Conservation (phyloP, 1,140 invertebrate genomes). For the Drosophila biarmipes region DNA sequence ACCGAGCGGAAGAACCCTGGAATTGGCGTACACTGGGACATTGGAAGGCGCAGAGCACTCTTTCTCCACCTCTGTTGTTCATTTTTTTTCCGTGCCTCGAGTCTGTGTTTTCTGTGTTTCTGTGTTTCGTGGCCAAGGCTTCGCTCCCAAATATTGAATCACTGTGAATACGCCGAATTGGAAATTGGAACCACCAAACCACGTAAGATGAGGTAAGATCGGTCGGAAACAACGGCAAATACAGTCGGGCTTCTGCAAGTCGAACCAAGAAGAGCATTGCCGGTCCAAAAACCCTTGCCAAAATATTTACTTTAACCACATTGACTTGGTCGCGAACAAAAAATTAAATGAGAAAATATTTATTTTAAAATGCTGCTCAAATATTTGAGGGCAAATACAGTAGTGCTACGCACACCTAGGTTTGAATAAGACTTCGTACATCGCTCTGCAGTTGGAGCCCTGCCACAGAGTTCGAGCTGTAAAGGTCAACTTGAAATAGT, state of each 20-base stretch:
- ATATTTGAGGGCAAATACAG: no score
- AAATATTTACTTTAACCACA: no score
- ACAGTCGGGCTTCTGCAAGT: neutral
- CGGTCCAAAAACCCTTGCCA: rapidly evolving
- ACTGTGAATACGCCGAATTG: slow-evolving; percentile 15
- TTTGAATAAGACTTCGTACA: no score
- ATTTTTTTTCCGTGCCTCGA: slow-evolving; percentile 16
- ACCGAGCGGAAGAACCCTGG: slow-evolving; percentile 2
- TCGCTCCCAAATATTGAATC: neutral
- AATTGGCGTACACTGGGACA: neutral
- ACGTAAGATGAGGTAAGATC: slow-evolving; percentile 39
- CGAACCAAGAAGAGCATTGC: no score
- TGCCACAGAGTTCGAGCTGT: neutral
- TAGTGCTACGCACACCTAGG: no score
- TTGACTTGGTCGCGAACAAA: no score
- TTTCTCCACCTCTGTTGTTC: slow-evolving; percentile 4
- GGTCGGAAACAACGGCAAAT: neutral
- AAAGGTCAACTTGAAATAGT: neutral
- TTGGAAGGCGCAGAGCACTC: neutral
- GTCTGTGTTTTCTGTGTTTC: slow-evolving; percentile 6
- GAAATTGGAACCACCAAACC: neutral
- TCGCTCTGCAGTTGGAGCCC: no score
- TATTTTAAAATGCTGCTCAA: no score
- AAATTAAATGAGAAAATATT: no score
- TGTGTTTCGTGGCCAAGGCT: slow-evolving; percentile 28